Percentiles rank a stretch among this genome's conserved stretches.
Conservation (phyloP, 2,113 vertebrate species). For the Puma concolor region DNA sequence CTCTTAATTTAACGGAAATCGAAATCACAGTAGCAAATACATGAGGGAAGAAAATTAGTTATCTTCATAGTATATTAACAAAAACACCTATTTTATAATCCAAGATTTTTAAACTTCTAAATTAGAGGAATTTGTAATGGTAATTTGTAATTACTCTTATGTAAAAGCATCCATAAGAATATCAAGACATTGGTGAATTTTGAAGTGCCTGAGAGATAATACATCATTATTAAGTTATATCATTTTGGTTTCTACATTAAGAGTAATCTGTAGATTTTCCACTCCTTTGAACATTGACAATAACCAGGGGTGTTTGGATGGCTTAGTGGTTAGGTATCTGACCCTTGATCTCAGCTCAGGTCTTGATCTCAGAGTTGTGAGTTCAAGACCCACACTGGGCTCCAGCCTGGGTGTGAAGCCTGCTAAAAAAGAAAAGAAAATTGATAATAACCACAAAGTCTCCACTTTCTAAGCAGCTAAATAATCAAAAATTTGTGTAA, state of each 20-base stretch:
- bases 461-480: not conserved
- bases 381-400: no score
- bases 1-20: slow-evolving; percentile 41
- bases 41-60: not conserved
- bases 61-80: slow-evolving; percentile 17
- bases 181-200: not conserved
- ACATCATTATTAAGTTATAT: not conserved
- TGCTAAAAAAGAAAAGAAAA: no score
- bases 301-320: not conserved
- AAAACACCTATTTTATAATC: slow-evolving; percentile 5
- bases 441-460: not conserved
- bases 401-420: no score
- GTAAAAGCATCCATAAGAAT: not conserved
- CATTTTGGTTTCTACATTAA: slow-evolving; percentile 52
- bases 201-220: not conserved
- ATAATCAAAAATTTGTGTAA: not conserved
- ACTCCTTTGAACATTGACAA: slow-evolving; percentile 23
- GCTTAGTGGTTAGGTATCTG: no score
- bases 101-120: not conserved
- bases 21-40: not conserved
- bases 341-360: no score
- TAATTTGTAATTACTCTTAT: slow-evolving; percentile 9
- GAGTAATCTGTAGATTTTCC: slow-evolving; percentile 14
- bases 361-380: no score
- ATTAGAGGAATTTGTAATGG: not conserved